These are phyloP conservation scores for Mionectes macconnelli DNA, from an alignment of 2,113 vertebrate genomes.

Conservation along the genomic window DNA sequence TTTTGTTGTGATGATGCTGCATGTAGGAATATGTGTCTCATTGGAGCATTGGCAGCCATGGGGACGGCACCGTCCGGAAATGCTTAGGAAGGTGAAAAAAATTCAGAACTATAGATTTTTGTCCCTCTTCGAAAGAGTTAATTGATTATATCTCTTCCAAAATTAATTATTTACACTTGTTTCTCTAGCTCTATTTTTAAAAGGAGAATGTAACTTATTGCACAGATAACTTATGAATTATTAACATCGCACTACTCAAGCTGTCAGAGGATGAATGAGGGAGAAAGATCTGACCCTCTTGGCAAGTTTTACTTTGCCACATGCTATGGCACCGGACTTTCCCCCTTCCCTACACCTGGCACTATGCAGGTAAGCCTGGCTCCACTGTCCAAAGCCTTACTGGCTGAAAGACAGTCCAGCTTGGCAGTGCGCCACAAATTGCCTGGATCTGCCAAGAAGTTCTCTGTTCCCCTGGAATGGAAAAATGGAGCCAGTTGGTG, in stretches of 20 bases:
- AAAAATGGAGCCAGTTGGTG: neutral
- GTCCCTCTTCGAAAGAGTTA: neutral
- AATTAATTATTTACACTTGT: slow-evolving; percentile 32
- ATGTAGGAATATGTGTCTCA: neutral
- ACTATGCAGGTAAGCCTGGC: neutral
- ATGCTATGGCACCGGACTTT: neutral
- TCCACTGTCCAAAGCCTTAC: neutral
- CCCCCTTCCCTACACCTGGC: neutral
- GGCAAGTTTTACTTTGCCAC: neutral
- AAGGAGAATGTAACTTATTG: neutral
- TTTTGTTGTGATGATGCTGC: neutral
- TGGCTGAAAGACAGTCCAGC: neutral
- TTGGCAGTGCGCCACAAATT: fast-evolving
- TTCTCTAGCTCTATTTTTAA: slow-evolving; percentile 56
- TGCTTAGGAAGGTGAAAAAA: neutral
- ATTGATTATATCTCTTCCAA: neutral
- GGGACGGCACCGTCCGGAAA: fast-evolving
- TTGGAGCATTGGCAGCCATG: fast-evolving
- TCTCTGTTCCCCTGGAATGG: neutral
- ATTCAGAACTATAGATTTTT: neutral
- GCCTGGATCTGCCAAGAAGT: neutral
- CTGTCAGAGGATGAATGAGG: slow-evolving; percentile 14
- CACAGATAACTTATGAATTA: slow-evolving; percentile 40
- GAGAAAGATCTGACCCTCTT: neutral
- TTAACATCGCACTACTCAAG: neutral